A percentile compares a stretch with the other conserved stretches of the same genome.
These are phyloP conservation scores for Alectura lathami DNA, from an alignment of 2,113 vertebrate species.

Conservation along the genomic window DNA sequence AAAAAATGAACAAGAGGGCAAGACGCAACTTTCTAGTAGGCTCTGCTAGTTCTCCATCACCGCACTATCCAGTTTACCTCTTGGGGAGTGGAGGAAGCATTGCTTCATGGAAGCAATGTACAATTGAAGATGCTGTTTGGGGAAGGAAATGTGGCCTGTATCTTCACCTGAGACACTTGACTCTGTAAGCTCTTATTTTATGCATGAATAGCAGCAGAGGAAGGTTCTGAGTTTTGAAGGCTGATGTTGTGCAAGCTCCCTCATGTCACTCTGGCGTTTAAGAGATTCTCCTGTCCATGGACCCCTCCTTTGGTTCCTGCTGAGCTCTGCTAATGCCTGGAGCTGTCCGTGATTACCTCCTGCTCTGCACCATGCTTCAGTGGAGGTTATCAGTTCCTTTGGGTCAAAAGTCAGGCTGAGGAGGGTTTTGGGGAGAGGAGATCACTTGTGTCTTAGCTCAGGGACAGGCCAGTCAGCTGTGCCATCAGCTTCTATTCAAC, in stretches of 20 bases:
- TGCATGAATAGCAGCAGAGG: neutral
- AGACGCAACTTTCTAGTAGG: neutral
- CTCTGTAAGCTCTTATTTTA: neutral
- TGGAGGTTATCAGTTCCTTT: neutral
- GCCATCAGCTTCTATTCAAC: neutral
- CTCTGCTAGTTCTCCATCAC: neutral
- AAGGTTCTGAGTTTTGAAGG: neutral
- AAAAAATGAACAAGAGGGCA: neutral
- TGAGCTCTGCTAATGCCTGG: neutral
- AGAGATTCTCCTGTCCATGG: neutral
- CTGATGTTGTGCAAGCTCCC: neutral
- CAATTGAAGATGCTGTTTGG: neutral
- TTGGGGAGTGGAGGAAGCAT: neutral
- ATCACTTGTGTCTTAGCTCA: neutral
- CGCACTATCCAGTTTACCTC: neutral
- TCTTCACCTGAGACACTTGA: neutral
- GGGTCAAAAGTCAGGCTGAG: neutral
- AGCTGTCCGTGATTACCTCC: neutral
- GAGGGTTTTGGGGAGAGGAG: neutral
- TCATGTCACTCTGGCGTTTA: neutral
- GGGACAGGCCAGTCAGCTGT: neutral
- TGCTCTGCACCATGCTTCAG: neutral
- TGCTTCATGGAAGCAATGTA: neutral
- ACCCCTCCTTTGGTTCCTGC: neutral
- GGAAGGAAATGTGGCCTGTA: neutral